A percentile compares a stretch with the other conserved stretches of the same genome.
These are phyloP conservation scores for Sabatieria punctata DNA, from an alignment of 2,888 invertebrate species.

Conservation along the genomic window DNA sequence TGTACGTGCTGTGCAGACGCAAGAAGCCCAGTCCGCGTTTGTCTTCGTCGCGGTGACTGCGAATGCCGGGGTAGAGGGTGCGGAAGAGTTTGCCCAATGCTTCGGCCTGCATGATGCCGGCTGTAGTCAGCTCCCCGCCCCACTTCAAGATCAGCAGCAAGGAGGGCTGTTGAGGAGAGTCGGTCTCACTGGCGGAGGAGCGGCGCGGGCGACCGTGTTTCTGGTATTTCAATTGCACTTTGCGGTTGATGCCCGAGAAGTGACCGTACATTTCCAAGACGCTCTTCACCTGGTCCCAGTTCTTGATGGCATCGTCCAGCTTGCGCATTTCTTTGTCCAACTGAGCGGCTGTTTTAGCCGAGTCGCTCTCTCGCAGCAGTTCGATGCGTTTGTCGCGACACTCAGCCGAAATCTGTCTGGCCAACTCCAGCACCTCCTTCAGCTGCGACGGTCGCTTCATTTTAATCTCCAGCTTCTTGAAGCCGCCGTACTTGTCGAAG, in stretches of 20 bases:
- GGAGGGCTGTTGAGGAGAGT: slow-evolving; percentile 73
- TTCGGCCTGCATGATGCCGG: slow-evolving; percentile 90
- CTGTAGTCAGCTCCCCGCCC: slow-evolving; percentile 97
- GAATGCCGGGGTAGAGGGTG: slow-evolving; percentile 73
- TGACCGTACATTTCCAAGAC: slow-evolving; percentile 99
- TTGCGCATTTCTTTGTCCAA: slow-evolving; percentile 33
- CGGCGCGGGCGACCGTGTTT: slow-evolving; percentile 50
- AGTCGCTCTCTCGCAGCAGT: neutral
- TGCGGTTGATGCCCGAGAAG: slow-evolving; percentile 98
- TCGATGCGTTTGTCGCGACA: neutral
- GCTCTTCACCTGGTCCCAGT: slow-evolving; percentile 87
- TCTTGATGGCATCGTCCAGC: slow-evolving; percentile 49
- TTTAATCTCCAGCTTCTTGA: slow-evolving; percentile 86
- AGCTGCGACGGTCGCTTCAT: slow-evolving; percentile 89
- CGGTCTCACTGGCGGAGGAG: slow-evolving; percentile 45
- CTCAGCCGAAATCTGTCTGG: slow-evolving; percentile 63
- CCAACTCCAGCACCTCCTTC: slow-evolving; percentile 91
- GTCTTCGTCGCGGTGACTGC: slow-evolving; percentile 28
- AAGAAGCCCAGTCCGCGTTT: slow-evolving; percentile 89
- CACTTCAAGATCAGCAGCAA: slow-evolving; percentile 91
- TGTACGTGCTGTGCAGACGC: slow-evolving; percentile 86
- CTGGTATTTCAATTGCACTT: slow-evolving; percentile 98
- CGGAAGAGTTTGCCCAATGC: slow-evolving; percentile 70
- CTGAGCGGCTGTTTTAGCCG: neutral
- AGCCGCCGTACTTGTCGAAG: slow-evolving; percentile 84